These are phyloP conservation scores for Pelochelys cantorii DNA, from an alignment of 2,797 vertebrate species.

Conservation along the genomic window DNA sequence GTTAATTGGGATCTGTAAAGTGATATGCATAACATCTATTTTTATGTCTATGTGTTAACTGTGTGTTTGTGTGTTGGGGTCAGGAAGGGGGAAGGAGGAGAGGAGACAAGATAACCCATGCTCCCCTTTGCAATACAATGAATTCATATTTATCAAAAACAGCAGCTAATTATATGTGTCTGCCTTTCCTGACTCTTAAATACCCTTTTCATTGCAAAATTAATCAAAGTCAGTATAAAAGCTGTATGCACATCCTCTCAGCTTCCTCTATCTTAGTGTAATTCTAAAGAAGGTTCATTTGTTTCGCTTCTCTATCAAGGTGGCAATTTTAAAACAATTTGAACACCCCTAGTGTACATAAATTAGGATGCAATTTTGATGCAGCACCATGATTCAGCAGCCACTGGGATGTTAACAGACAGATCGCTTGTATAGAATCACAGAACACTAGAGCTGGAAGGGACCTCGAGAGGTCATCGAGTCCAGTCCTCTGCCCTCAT, in stretches of 20 bases:
- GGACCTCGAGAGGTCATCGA: too few relatives aligned
- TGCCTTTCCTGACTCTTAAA: background rate
- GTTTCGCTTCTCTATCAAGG: background rate
- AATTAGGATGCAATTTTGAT: background rate
- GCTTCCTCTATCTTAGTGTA: background rate
- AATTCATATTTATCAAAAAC: background rate
- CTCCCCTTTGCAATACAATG: background rate
- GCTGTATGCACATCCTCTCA: background rate
- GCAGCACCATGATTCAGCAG: background rate
- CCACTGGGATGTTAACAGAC: background rate
- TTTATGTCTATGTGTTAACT: conserved; percentile 30
- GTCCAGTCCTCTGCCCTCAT: too few relatives aligned
- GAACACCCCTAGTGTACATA: background rate
- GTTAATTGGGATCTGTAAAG: conserved; percentile 20
- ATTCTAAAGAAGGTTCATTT: background rate
- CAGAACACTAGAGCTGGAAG: too few relatives aligned
- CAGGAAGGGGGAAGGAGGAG: background rate
- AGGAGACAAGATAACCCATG: background rate
- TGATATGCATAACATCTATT: conserved; percentile 39
- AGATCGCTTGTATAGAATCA: background rate
- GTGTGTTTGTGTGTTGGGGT: background rate
- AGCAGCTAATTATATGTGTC: background rate
- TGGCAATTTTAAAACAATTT: background rate
- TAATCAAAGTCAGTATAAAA: background rate
- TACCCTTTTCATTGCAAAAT: background rate